Percentiles rank a stretch among this genome's conserved stretches.
These are phyloP conservation scores for Choristoneura fumiferana DNA, from an alignment of 1,140 invertebrate genomes.

Conservation along the genomic window DNA sequence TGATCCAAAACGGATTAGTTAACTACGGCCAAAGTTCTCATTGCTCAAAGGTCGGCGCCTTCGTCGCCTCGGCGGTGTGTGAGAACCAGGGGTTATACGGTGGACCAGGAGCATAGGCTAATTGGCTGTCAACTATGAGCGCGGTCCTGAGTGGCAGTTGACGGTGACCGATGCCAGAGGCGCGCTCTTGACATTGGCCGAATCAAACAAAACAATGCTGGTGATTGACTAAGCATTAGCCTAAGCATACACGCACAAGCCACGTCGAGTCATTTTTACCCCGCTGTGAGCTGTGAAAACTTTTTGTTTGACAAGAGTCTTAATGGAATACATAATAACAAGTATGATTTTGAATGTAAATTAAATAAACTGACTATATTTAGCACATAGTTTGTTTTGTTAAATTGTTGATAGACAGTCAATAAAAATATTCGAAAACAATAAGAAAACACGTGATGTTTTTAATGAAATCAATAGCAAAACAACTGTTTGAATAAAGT, in stretches of 20 bases:
- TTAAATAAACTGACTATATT: too few relatives aligned
- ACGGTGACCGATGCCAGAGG: not conserved
- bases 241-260: too few relatives aligned
- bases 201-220: constrained; percentile 40
- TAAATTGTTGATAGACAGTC: too few relatives aligned
- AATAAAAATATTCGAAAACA: too few relatives aligned
- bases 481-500: not conserved
- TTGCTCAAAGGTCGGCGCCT: too few relatives aligned
- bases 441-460: too few relatives aligned
- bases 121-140: constrained; percentile 74
- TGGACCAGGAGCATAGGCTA: constrained; percentile 47
- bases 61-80: constrained; percentile 3
- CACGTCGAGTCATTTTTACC: too few relatives aligned
- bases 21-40: too few relatives aligned
- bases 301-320: not conserved
- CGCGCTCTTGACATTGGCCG: constrained; percentile 12
- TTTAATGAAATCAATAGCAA: too few relatives aligned
- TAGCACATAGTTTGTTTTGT: too few relatives aligned
- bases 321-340: not conserved
- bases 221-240: constrained; percentile 31
- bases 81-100: not conserved
- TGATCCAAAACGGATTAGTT: too few relatives aligned
- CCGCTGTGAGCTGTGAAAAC: not conserved
- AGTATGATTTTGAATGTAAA: too few relatives aligned
- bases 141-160: constrained; percentile 35